phyloP scores from a whole-genome alignment of 2,113 vertebrate species.

The Procavia capensis region DNA sequence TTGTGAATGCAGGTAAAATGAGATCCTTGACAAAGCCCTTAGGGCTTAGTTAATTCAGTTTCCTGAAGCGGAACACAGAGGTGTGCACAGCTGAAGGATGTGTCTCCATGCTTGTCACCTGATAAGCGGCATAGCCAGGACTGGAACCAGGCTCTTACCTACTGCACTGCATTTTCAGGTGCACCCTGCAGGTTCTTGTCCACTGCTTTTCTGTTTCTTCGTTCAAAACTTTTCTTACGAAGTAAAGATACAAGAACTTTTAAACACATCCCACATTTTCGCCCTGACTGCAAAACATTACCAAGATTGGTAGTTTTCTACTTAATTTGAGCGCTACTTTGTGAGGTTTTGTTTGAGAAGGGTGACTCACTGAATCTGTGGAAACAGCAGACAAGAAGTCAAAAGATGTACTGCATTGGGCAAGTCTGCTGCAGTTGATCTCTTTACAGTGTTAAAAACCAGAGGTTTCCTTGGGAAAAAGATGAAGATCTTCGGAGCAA shows the following conservation, averaged over 20 bases:
- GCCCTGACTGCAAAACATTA: neutral
- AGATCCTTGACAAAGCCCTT: neutral
- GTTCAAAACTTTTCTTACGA: neutral
- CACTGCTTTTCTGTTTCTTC: neutral
- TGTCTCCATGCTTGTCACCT: neutral
- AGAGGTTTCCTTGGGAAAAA: neutral
- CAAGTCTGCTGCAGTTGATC: no score
- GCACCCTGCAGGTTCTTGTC: fast-evolving
- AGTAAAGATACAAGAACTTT: neutral
- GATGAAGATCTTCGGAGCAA: neutral
- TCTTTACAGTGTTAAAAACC: no score
- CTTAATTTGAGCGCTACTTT: neutral
- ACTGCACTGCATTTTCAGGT: fast-evolving
- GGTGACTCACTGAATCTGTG: no score
- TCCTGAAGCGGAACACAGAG: neutral
- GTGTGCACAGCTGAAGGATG: fast-evolving
- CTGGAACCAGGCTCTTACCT: neutral
- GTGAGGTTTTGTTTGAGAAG: neutral
- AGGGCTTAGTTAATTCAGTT: neutral
- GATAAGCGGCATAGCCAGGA: neutral
- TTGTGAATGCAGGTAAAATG: no score
- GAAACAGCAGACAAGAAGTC: no score
- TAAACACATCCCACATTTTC: neutral
- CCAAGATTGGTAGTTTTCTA: neutral
- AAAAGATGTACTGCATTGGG: no score